phyloP scores from a whole-genome alignment of 1,140 invertebrate genomes.

The Eueides isabella region DNA sequence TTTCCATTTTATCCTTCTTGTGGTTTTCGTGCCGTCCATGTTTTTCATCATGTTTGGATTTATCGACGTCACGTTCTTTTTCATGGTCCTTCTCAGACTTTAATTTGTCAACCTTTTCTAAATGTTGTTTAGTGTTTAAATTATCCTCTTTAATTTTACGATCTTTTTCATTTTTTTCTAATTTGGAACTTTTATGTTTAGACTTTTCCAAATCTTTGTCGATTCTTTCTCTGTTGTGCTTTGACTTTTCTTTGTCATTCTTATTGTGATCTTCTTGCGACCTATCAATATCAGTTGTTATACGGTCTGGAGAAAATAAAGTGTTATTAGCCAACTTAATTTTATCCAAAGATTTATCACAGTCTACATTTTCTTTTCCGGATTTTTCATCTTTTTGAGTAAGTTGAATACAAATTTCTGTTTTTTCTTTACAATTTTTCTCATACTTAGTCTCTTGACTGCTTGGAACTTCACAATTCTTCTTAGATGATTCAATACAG shows the following conservation, averaged over 20 bases:
- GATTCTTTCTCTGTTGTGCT: constrained; percentile 63
- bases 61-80: constrained; percentile 72
- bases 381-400: constrained; percentile 48
- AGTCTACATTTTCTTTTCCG: constrained; percentile 65
- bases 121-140: constrained; percentile 70
- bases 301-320: constrained; percentile 49
- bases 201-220: constrained; percentile 80
- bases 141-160: constrained; percentile 78
- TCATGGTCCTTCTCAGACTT: constrained; percentile 64
- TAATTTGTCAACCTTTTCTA: constrained; percentile 63
- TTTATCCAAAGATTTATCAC: constrained; percentile 58
- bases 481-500: constrained; percentile 53
- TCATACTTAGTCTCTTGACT: constrained; percentile 44
- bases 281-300: constrained; percentile 57
- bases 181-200: constrained; percentile 51
- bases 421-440: constrained; percentile 56
- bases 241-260: constrained; percentile 61
- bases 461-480: constrained; percentile 42
- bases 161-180: constrained; percentile 66
- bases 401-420: constrained; percentile 44
- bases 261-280: constrained; percentile 56
- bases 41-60: constrained; percentile 69
- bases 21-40: constrained; percentile 63
- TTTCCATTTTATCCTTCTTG: constrained; percentile 66
- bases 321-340: constrained; percentile 44